Evolutionary conservation across 2,888 invertebrate genomes (phyloP).

Genomic region (Amphipyra berbera): DNA sequence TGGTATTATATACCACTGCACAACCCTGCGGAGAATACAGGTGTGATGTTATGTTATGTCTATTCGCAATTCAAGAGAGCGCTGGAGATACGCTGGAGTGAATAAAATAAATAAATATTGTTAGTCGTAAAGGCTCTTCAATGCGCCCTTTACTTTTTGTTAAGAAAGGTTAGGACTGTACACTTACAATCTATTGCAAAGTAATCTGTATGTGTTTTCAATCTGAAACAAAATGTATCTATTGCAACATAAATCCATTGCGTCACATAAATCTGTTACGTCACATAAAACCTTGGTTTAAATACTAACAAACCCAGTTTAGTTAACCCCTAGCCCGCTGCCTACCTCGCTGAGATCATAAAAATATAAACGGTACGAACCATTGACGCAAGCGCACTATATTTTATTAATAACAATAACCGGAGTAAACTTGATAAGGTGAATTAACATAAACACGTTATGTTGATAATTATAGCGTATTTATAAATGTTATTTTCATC

Average conservation of each 20-base stretch:
- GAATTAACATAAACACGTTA: conserved; percentile 38
- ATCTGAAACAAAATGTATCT: background rate
- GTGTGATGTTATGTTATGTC: no score
- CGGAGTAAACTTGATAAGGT: conserved; percentile 15
- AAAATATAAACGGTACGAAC: conserved; percentile 6
- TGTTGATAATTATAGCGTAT: conserved; percentile 43
- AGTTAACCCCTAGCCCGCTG: conserved; percentile 28
- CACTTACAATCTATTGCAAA: no score
- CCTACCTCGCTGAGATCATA: conserved; percentile 22
- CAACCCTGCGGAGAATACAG: no score
- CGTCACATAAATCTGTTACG: conserved; percentile 1
- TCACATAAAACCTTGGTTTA: conserved; percentile 7
- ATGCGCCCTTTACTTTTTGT: no score
- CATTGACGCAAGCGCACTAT: conserved; percentile 38
- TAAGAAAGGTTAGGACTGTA: no score
- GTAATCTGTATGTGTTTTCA: no score
- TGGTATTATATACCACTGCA: no score
- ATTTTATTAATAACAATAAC: conserved; percentile 43
- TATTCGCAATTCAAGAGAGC: no score
- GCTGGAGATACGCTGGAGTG: no score
- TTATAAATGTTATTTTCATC: conserved; percentile 35
- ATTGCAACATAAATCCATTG: conserved; percentile 2
- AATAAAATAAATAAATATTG: no score
- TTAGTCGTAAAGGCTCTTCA: no score
- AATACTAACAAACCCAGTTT: conserved; percentile 35